These are phyloP conservation scores for Dichetophora obliterata DNA, from an alignment of 2,888 invertebrate species.

Conservation along the genomic window DNA sequence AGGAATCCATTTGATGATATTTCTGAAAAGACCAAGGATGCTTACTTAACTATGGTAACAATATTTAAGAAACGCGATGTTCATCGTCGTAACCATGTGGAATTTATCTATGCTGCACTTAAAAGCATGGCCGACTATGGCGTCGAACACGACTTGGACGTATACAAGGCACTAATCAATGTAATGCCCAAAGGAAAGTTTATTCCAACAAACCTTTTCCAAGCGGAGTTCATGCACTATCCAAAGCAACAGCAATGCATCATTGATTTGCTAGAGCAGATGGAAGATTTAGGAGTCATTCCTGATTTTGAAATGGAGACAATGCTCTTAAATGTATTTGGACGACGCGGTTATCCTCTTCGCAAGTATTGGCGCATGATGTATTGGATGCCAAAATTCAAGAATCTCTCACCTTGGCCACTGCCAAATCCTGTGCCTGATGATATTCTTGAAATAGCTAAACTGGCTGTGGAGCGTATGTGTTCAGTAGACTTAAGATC, in stretches of 20 bases:
- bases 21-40: constrained; percentile 71
- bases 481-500: constrained; percentile 84
- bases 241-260: constrained; percentile 96
- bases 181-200: constrained; percentile 91
- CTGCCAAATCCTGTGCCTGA: constrained; percentile 83
- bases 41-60: constrained; percentile 81
- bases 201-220: constrained; percentile 84
- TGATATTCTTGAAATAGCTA: constrained; percentile 83
- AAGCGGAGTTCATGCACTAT: constrained; percentile 93
- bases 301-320: constrained; percentile 91
- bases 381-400: constrained; percentile 96
- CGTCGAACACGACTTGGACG: constrained; percentile 87
- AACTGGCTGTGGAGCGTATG: constrained; percentile 86
- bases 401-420: constrained; percentile 88
- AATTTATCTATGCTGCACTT: constrained; percentile 93
- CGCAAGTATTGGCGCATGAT: constrained; percentile 85
- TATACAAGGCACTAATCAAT: constrained; percentile 87
- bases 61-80: constrained; percentile 79
- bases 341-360: constrained; percentile 79
- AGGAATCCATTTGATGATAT: constrained; percentile 62
- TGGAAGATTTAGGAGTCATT: constrained; percentile 94
- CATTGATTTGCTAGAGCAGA: constrained; percentile 87
- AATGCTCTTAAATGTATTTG: constrained; percentile 87
- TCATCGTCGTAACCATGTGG: constrained; percentile 87
- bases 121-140: constrained; percentile 90